Percentiles rank a stretch among this genome's conserved stretches.
phyloP scores from a whole-genome alignment of 2,888 invertebrate genomes.

The Leptogaster cylindrica region DNA sequence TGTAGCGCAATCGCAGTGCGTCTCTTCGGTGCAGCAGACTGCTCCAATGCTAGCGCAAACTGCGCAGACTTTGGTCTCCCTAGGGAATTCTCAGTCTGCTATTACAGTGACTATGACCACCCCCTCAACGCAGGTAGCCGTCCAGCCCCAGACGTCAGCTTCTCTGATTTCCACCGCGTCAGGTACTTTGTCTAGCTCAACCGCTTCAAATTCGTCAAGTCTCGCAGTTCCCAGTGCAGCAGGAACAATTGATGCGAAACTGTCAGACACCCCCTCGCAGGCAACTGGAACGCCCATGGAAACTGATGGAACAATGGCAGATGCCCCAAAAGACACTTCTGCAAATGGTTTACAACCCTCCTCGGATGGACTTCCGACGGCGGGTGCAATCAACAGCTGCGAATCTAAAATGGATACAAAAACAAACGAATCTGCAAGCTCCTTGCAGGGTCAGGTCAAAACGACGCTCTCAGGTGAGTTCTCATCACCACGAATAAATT shows the following conservation, averaged over 20 bases:
- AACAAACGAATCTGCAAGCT: too few species aligned
- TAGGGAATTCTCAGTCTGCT: constrained; percentile 42
- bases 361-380: not conserved
- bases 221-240: constrained; percentile 55
- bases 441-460: too few species aligned
- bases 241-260: constrained; percentile 46
- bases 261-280: not conserved
- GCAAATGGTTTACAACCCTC: not conserved
- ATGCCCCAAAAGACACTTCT: not conserved
- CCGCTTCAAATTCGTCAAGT: constrained; percentile 48
- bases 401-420: too few species aligned
- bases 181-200: constrained; percentile 57
- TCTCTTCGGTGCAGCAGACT: not conserved
- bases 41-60: constrained; percentile 58
- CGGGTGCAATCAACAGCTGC: too few species aligned
- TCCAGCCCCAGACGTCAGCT: constrained; percentile 54
- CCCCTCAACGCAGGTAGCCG: not conserved
- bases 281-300: not conserved
- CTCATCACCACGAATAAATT: too few species aligned
- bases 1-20: constrained; percentile 4
- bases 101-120: constrained; percentile 46
- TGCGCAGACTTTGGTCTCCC: constrained; percentile 56
- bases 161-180: constrained; percentile 62
- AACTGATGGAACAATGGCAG: not conserved
- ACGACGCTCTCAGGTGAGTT: too few species aligned